phyloP scores from a whole-genome alignment of 1,140 invertebrate species.

The Oryctes rhinoceros region DNA sequence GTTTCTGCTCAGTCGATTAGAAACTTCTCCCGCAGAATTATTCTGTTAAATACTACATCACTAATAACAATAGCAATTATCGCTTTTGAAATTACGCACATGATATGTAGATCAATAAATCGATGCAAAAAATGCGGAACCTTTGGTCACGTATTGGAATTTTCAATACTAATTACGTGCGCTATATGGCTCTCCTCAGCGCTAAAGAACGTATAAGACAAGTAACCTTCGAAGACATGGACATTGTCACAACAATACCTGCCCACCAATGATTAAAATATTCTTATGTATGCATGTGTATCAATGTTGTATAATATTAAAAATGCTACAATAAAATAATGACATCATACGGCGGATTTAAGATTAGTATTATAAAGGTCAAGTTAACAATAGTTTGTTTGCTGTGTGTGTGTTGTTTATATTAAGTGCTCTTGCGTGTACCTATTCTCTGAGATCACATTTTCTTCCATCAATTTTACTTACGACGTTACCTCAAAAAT shows the following conservation, averaged over 20 bases:
- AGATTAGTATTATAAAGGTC: too few relatives aligned
- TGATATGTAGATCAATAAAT: slow-evolving; percentile 19
- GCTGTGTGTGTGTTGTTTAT: too few relatives aligned
- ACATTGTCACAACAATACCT: slow-evolving; percentile 4
- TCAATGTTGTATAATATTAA: background rate
- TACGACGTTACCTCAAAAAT: too few relatives aligned
- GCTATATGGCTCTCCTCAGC: background rate
- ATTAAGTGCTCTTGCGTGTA: too few relatives aligned
- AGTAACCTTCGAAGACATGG: background rate
- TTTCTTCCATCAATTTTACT: too few relatives aligned
- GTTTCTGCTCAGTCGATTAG: background rate
- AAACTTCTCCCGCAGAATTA: background rate
- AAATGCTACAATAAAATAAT: background rate
- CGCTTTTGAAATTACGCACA: background rate
- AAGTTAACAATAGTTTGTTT: too few relatives aligned
- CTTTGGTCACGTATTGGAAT: background rate
- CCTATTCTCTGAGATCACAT: too few relatives aligned
- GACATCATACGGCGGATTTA: background rate
- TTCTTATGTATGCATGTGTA: background rate
- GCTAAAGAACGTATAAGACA: background rate
- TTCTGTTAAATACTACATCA: background rate
- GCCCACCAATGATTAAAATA: background rate
- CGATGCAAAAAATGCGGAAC: background rate
- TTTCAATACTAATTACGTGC: background rate
- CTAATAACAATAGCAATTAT: slow-evolving; percentile 1